Evolutionary conservation across 2,888 invertebrate species (phyloP), one percentile per base, ranked within the genome.

Genomic region (Asteroscopus sphinx): DNA sequence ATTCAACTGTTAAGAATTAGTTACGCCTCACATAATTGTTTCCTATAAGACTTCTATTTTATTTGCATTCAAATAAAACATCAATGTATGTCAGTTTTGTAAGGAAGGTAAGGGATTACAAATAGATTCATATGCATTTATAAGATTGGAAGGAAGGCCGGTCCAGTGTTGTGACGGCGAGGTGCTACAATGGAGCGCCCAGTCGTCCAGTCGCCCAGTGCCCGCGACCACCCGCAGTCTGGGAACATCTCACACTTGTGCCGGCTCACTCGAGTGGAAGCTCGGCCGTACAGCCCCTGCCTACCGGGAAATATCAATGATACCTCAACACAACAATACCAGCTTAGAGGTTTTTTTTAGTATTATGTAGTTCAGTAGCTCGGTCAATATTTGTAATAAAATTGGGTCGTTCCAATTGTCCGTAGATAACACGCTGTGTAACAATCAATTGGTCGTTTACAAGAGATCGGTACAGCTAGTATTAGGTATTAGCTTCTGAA

Each of bases 151-250:
- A 80, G 72, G 73, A 64, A 76, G 65, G 75, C 76, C 76, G 75
- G 46, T 52, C 41, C 56, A 45, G 73, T 91, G 90, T 90, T 90
- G 84, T 89, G 88, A 88, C 82, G 80, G 80, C 73, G 69, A 77
- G 77, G 82, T 74, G 85, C 78, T 73, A 87, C 86, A 86, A 85
- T 82, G 69, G 21, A 21, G 21, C 4, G 79, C 45, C 28, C 11
- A 11, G 28, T 26, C 26, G 26, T 26, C 21, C 4, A 21, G 21
- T 44, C 39, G 64, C 45, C 53, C 42, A 45, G 56, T 2, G 11
- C 8, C 32, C 59, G 47, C 82, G 92, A 88, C 91, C 93, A 92
- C 92, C 93, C 93, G 91, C 87, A 82, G 90, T 57, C 77, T 79
- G 79, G 69, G 80, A 80, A 72, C 77, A 67, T 67, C 76, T 65